Evolutionary conservation across 2,888 invertebrate species (phyloP), one percentile per base, ranked within the genome.

Genomic region (Strigamia crassipes): DNA sequence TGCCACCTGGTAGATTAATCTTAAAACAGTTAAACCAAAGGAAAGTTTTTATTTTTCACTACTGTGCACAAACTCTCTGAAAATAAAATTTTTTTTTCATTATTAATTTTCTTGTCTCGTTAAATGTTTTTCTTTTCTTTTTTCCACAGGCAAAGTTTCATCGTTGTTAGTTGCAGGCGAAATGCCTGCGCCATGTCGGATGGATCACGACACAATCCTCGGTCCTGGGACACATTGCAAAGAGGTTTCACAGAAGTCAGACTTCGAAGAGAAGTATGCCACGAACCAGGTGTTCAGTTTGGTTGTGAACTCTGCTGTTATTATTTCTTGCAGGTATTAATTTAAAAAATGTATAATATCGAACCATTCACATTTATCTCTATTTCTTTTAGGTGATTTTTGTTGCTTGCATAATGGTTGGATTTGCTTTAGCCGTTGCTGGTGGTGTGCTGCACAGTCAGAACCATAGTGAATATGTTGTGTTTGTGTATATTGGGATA

Each of bases 331-430:
- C 61, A 61, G 61, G 61, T 61, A 61, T 18, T 18, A 1, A 18
- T 13, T 15, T 46, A 10, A 46, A 8, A 13, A 46, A 10, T 2
- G 10, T 8, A 15, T 46, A 15, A 10, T 13, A 41, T 41, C 41
- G 10, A 61, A 21, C n/a, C 9, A 61, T 18, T 61, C 18, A 5
- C 9, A 15, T 61, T 18, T n/a, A 5, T 61, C n/a, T 61, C 23
- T 61, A 18, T 61, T 61, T 21, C 61, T 18, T 61, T 2, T 18
- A 61, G 61, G 61, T 61, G 61, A 61, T 61, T 61, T 61, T 61
- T 61, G n/a, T 61, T 61, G 61, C 61, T 18, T 61, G 61, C 23
- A 61, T 61, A 15, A 61, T 61, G 61, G 61, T 61, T 23, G 61
- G 61, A 23, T 61, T 61, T 61, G 61, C 61, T 21, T 61, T 61